These are phyloP conservation scores for Ophion slaviceki DNA, from an alignment of 2,888 invertebrate genomes.

Conservation along the genomic window DNA sequence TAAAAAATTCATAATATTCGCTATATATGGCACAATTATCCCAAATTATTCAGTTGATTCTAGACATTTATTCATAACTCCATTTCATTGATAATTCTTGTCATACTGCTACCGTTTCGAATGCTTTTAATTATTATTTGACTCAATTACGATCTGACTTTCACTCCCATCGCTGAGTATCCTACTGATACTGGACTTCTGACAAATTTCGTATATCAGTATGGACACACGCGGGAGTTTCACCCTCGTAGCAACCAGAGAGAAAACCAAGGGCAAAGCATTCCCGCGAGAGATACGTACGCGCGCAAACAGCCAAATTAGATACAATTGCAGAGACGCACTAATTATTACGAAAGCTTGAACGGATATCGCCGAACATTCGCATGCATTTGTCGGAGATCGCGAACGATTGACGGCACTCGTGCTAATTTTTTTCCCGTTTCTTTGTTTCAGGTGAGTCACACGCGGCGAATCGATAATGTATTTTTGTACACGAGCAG, in stretches of 20 bases:
- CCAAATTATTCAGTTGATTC: background rate
- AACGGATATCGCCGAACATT: conserved; percentile 15
- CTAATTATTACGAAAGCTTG: conserved; percentile 34
- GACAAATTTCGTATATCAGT: conserved; percentile 75
- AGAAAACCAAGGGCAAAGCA: conserved; percentile 30
- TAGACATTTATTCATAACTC: background rate
- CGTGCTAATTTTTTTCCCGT: background rate
- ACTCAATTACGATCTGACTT: background rate
- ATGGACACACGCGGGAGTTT: conserved; percentile 68
- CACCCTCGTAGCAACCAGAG: conserved; percentile 25
- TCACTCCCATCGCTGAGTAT: conserved; percentile 36
- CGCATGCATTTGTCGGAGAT: background rate
- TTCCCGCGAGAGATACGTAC: conserved; percentile 59
- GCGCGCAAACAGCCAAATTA: conserved; percentile 63
- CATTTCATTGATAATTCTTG: background rate
- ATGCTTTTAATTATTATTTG: background rate
- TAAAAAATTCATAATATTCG: background rate
- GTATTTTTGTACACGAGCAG: background rate
- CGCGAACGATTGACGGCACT: background rate
- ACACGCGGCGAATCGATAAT: background rate
- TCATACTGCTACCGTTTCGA: background rate
- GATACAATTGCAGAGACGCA: background rate
- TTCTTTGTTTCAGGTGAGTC: conserved; percentile 66
- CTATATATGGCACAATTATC: background rate
- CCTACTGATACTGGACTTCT: conserved; percentile 64